phyloP scores from a whole-genome alignment of 2,888 invertebrate genomes.

The Melanargia galathea region DNA sequence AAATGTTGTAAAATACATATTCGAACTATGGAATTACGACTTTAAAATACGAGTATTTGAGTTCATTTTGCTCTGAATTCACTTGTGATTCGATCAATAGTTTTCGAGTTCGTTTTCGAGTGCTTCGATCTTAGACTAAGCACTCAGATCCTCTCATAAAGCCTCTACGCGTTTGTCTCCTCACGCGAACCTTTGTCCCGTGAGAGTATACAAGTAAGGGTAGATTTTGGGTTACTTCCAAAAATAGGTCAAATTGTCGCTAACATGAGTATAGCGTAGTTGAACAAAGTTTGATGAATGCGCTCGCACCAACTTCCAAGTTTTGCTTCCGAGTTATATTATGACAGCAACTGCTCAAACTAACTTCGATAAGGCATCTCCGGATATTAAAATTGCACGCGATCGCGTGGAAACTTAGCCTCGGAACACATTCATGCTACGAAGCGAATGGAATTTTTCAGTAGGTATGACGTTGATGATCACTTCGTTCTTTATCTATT shows the following conservation, averaged over 20 bases:
- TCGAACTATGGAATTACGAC: no score
- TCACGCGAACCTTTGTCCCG: background rate
- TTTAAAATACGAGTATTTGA: no score
- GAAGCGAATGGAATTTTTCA: background rate
- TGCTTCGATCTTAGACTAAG: no score
- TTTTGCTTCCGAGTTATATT: conserved; percentile 17
- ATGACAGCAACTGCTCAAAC: conserved; percentile 19
- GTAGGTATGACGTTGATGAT: background rate
- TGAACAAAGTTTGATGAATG: conserved; percentile 15
- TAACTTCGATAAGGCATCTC: conserved; percentile 27
- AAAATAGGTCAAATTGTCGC: background rate
- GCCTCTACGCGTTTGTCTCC: no score
- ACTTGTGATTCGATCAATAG: no score
- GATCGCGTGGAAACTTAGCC: conserved; percentile 3
- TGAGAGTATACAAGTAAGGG: no score
- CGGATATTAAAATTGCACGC: conserved; percentile 30
- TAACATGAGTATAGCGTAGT: background rate
- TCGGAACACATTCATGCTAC: background rate
- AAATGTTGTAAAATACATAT: no score
- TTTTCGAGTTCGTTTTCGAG: no score
- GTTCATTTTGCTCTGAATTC: no score
- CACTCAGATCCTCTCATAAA: no score
- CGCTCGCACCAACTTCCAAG: conserved; percentile 17
- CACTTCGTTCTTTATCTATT: background rate
- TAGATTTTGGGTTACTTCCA: no score